Percentiles rank a stretch among this genome's conserved stretches.
Evolutionary conservation across 1,140 invertebrate genomes (phyloP).

Genomic region (Aphidius ervi): DNA sequence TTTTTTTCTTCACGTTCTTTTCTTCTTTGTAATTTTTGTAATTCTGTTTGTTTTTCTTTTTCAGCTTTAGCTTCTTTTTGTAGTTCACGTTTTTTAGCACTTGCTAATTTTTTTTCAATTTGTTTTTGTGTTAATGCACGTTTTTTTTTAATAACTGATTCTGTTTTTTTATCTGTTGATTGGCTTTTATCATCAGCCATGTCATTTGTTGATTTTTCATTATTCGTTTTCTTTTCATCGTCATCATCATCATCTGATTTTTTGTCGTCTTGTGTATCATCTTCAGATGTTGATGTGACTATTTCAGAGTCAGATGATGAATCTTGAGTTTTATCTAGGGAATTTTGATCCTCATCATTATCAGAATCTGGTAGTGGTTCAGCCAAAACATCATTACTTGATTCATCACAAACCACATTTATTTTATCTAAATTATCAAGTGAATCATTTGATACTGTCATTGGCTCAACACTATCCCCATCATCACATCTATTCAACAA

Average conservation of each 20-base stretch:
- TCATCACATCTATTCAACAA: slow-evolving; percentile 8
- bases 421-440: background rate
- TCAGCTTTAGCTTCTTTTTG: slow-evolving; percentile 55
- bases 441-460: no score
- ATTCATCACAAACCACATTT: slow-evolving; percentile 3
- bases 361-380: slow-evolving; percentile 12
- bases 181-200: slow-evolving; percentile 15
- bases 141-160: slow-evolving; percentile 10
- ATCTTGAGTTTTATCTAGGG: background rate
- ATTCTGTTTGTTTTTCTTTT: slow-evolving; percentile 52
- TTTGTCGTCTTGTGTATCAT: background rate
- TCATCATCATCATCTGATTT: slow-evolving; percentile 21
- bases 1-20: slow-evolving; percentile 56
- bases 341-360: slow-evolving; percentile 16
- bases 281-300: slow-evolving; percentile 21
- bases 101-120: slow-evolving; percentile 48
- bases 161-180: background rate
- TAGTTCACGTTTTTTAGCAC: slow-evolving; percentile 55
- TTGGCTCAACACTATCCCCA: background rate
- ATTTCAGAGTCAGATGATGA: slow-evolving; percentile 8
- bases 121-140: slow-evolving; percentile 44
- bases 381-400: slow-evolving; percentile 3
- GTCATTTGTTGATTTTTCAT: slow-evolving; percentile 25
- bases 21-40: slow-evolving; percentile 40
- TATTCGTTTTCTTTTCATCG: slow-evolving; percentile 23